Percentiles rank a stretch among this genome's conserved stretches.
These are phyloP conservation scores for Toxonevra muliebris DNA, from an alignment of 2,888 invertebrate genomes.

Conservation along the genomic window DNA sequence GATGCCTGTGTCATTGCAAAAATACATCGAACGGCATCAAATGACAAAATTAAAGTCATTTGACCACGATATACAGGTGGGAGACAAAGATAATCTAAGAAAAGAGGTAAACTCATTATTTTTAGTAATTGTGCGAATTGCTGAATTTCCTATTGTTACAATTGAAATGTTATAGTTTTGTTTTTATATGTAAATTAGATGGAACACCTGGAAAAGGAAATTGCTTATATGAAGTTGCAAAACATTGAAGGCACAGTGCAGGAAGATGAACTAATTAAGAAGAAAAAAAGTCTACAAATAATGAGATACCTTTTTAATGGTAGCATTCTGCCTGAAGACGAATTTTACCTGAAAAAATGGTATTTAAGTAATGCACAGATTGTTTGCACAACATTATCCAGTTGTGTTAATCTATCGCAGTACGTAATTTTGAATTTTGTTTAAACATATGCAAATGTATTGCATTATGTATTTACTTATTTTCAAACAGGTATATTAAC, in stretches of 20 bases:
- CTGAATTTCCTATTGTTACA: background rate
- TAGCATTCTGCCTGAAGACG: constrained; percentile 47
- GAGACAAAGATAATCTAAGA: constrained; percentile 64
- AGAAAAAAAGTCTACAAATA: constrained; percentile 52
- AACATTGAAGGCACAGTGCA: constrained; percentile 44
- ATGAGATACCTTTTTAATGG: constrained; percentile 47
- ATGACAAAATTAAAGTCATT: constrained; percentile 35
- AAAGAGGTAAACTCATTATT: constrained; percentile 37
- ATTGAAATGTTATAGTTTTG: background rate
- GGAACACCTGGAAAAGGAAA: constrained; percentile 29
- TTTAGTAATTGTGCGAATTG: constrained; percentile 5
- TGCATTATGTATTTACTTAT: background rate
- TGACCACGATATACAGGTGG: constrained; percentile 64
- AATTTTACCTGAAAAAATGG: constrained; percentile 51
- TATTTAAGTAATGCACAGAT: constrained; percentile 72
- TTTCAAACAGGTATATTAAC: constrained; percentile 41
- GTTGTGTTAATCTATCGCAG: constrained; percentile 64
- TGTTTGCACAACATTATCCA: constrained; percentile 76
- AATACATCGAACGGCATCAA: constrained; percentile 41
- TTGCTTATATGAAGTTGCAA: constrained; percentile 38
- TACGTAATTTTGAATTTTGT: constrained; percentile 42
- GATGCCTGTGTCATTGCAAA: constrained; percentile 67
- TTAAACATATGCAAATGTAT: background rate
- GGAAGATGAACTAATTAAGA: constrained; percentile 47
- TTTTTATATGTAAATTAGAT: constrained; percentile 25